phyloP scores from a whole-genome alignment of 1,140 invertebrate species.

The Asobara japonica region DNA sequence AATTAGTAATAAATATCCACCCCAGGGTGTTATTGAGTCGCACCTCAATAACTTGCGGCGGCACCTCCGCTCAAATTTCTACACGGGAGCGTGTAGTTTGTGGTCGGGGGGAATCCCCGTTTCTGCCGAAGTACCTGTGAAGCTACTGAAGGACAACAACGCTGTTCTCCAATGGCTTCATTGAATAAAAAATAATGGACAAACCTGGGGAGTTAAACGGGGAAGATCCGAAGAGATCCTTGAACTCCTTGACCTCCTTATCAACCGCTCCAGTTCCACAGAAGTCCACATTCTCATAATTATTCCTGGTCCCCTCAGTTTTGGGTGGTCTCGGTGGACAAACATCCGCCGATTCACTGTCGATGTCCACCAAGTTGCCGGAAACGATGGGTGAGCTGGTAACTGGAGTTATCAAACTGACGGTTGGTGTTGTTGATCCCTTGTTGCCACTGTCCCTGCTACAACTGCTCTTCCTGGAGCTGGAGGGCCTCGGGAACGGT shows the following conservation, averaged over 20 bases:
- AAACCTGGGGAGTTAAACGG: slow-evolving; percentile 61
- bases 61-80: no score
- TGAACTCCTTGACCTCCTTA: slow-evolving; percentile 34
- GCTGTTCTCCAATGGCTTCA: no score
- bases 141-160: no score
- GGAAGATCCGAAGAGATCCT: slow-evolving; percentile 70
- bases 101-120: no score
- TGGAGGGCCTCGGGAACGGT: slow-evolving; percentile 73
- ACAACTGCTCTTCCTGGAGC: slow-evolving; percentile 55
- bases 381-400: slow-evolving; percentile 44
- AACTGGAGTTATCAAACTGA: slow-evolving; percentile 39
- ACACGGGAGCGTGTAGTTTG: no score
- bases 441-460: slow-evolving; percentile 43
- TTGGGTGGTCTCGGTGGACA: slow-evolving; percentile 2
- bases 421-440: slow-evolving; percentile 43
- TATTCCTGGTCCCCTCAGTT: slow-evolving; percentile 29
- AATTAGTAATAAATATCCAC: no score
- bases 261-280: slow-evolving; percentile 16
- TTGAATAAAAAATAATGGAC: not conserved
- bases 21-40: no score
- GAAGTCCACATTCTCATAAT: slow-evolving; percentile 44
- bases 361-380: slow-evolving; percentile 46
- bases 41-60: no score
- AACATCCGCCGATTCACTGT: slow-evolving; percentile 1
- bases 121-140: no score